Conservation (phyloP, 2,888 invertebrate genomes). For the Mechanitis mazaeus region DNA sequence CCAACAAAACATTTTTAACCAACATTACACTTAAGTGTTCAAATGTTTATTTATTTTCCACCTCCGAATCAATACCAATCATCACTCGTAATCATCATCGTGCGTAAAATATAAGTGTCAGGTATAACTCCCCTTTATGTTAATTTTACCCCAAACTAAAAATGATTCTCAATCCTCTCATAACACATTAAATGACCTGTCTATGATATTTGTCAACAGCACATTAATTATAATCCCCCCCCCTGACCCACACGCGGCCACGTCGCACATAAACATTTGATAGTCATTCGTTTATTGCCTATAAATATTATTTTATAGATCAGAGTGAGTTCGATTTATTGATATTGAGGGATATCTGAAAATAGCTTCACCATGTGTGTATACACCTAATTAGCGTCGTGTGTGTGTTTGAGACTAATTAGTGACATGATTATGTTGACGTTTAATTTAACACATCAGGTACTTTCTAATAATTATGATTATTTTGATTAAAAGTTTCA, state of each 20-base stretch:
- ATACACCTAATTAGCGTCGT: background rate
- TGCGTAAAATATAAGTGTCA: no score
- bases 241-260: background rate
- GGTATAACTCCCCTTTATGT: no score
- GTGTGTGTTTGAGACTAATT: background rate
- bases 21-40: no score
- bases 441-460: no score
- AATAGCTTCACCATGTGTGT: background rate
- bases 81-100: no score
- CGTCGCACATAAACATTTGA: conserved; percentile 1
- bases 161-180: background rate
- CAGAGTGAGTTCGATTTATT: conserved; percentile 2
- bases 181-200: background rate
- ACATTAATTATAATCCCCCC: conserved; percentile 3
- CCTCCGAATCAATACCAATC: no score
- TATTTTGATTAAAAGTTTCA: no score
- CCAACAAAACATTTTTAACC: no score
- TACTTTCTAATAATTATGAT: no score
- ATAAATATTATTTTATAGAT: conserved; percentile 4
- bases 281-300: background rate
- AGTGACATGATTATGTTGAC: no score
- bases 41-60: no score
- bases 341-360: background rate
- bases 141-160: no score
- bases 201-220: conserved; percentile 1